Evolutionary conservation across 1,140 invertebrate genomes (phyloP), one percentile per base, ranked within the genome.

Genomic region (Heliothis virescens): DNA sequence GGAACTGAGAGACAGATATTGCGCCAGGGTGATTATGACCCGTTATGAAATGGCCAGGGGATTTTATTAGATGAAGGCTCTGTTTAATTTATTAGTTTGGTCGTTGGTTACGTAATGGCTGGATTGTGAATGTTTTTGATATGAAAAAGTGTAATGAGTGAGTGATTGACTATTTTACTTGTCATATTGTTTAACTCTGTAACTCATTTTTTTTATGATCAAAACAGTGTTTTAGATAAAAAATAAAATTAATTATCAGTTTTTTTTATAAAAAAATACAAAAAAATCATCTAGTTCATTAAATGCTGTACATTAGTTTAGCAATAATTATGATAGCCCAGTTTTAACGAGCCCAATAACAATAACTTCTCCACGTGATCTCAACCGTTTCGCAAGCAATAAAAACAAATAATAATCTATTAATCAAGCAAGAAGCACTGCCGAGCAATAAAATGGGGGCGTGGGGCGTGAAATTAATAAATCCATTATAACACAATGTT

Each of bases 401-500:
- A 71, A 71, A 71, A 71, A 71, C 67, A 71, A 71, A 71, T 72
- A 72, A 74, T 53, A 83, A 82, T 77, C 62, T 75, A 80, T 80
- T 71, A 79, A 82, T 82, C 62, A 81, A 62, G 63, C 62, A 79
- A 79, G 71, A 79, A 79, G 55, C 41, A 21, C 53, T 69, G 63
- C 16, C 53, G 29, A 52, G 76, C 81, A 83, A 83, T 83, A 82
- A 82, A 79, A 73, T 69, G 50, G 55, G 63, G 82, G 78, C 69
- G 73, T 67, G 73, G 80, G 82, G 80, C 82, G 88, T 87, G 84
- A 86, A 89, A 90, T 89, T 90, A 89, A 90, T 90, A 89, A 90
- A 90, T 89, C 87, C 86, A 89, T 90, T 90, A 89, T 89, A 81
- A 84, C 85, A 89, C 81, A 84, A 82, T 88, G 86, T 89, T 86